phyloP scores from a whole-genome alignment of 1,140 invertebrate genomes.

The Lethocerus indicus region DNA sequence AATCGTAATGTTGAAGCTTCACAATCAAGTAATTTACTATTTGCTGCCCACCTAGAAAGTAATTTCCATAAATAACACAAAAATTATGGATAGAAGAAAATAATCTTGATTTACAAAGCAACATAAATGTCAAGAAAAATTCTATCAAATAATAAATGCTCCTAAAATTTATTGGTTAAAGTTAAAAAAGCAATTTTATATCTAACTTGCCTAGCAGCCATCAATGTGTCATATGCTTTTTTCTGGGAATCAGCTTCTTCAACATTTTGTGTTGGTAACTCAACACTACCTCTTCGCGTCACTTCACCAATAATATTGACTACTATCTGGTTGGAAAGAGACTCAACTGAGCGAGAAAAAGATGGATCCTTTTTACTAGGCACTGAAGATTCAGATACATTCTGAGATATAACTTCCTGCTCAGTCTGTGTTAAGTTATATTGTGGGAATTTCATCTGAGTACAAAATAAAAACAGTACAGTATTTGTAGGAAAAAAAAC shows the following conservation, averaged over 20 bases:
- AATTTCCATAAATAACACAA: background rate
- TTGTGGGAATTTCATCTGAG: slow-evolving; percentile 13
- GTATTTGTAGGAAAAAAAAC: background rate
- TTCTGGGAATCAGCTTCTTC: slow-evolving; percentile 11
- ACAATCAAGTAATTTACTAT: slow-evolving; percentile 24
- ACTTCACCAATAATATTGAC: slow-evolving; percentile 32
- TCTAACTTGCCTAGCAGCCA: slow-evolving; percentile 9
- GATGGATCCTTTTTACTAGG: slow-evolving; percentile 4
- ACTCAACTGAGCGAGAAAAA: slow-evolving; percentile 26
- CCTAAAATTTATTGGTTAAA: too few species aligned
- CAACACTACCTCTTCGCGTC: slow-evolving; percentile 22
- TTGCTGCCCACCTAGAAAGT: slow-evolving; percentile 17
- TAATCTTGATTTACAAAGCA: background rate
- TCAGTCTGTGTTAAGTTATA: slow-evolving; percentile 13
- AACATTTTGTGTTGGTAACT: slow-evolving; percentile 9
- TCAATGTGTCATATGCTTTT: slow-evolving; percentile 2
- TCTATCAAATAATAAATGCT: background rate
- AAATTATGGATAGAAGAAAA: background rate
- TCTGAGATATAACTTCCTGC: slow-evolving; percentile 10
- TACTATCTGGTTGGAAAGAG: slow-evolving; percentile 32
- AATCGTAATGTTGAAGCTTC: slow-evolving; percentile 29
- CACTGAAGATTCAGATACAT: slow-evolving; percentile 4
- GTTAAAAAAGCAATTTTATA: too few species aligned
- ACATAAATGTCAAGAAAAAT: background rate
- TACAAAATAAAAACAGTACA: slow-evolving; percentile 1